Conservation (phyloP, 2,797 vertebrate genomes). For the Pseudochirops corinnae region DNA sequence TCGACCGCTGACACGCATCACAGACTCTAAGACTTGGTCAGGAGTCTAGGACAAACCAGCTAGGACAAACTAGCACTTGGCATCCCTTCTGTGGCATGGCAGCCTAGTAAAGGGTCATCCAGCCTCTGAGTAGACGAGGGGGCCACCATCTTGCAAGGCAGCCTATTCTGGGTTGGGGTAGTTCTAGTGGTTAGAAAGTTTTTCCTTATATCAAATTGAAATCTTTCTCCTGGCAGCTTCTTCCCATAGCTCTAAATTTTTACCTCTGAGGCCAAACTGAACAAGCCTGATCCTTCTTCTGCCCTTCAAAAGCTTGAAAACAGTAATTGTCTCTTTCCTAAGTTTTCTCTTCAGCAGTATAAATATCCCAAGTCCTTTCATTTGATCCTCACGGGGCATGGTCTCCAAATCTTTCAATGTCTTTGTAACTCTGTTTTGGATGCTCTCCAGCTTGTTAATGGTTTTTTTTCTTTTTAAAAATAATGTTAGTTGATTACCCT, state of each 20-base stretch:
- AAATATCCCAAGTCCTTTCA: not conserved
- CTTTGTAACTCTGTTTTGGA: not conserved
- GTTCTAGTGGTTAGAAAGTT: not conserved
- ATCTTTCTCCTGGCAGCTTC: not conserved
- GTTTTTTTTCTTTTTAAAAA: not conserved
- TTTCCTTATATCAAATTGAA: not conserved
- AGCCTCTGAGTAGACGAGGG: not conserved
- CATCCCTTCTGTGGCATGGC: not conserved
- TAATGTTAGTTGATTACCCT: not conserved
- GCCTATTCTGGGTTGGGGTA: not conserved
- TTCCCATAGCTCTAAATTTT: not conserved
- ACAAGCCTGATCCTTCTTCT: not conserved
- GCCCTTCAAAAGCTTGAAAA: not conserved
- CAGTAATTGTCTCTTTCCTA: not conserved
- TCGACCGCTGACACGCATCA: not conserved
- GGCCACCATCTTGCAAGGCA: not conserved
- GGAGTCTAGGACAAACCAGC: not conserved
- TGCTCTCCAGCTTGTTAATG: not conserved
- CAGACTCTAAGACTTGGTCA: not conserved
- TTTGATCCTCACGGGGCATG: not conserved
- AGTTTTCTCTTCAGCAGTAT: not conserved
- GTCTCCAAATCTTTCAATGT: not conserved
- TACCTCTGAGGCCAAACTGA: not conserved
- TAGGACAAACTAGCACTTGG: not conserved
- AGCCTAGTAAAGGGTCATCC: not conserved